Percentiles rank a stretch among this genome's conserved stretches.
Conservation (phyloP, 1,140 invertebrate genomes). For the Pseudobourletiella spinata region DNA sequence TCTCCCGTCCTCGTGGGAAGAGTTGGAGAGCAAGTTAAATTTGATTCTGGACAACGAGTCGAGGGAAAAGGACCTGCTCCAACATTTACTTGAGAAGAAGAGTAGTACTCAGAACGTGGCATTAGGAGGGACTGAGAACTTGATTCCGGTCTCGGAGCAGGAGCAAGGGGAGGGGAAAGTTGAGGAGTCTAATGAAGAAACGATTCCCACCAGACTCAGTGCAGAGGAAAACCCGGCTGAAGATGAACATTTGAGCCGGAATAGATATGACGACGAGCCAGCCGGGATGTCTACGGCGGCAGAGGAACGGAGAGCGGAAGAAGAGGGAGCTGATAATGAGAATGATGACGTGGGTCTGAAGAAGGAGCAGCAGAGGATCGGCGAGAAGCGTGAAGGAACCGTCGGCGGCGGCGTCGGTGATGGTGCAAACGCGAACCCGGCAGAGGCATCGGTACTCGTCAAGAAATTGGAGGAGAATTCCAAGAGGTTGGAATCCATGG, state of each 20-base stretch:
- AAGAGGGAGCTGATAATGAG: background rate
- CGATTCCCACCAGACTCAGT: no score
- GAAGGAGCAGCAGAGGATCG: background rate
- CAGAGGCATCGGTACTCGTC: slow-evolving; percentile 3
- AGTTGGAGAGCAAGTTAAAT: slow-evolving; percentile 15
- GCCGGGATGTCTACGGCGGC: background rate
- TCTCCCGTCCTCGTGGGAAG: background rate
- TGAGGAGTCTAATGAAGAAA: background rate
- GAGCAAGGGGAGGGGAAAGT: background rate
- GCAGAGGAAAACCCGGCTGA: background rate
- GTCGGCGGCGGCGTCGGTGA: no score
- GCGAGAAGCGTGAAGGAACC: background rate
- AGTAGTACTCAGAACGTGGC: no score
- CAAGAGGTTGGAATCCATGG: slow-evolving; percentile 23
- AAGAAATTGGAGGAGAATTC: slow-evolving; percentile 26
- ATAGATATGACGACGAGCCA: background rate
- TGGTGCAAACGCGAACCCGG: no score
- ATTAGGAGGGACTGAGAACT: background rate
- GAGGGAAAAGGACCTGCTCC: slow-evolving; percentile 9
- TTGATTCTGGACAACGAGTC: slow-evolving; percentile 20
- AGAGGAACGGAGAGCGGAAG: background rate
- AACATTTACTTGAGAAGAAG: background rate
- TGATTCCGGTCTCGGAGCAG: background rate
- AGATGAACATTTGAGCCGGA: background rate
- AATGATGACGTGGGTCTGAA: background rate